Evolutionary conservation across 2,888 invertebrate species (phyloP), one percentile per base, ranked within the genome.

Genomic region (Ecdyonurus torrentis): DNA sequence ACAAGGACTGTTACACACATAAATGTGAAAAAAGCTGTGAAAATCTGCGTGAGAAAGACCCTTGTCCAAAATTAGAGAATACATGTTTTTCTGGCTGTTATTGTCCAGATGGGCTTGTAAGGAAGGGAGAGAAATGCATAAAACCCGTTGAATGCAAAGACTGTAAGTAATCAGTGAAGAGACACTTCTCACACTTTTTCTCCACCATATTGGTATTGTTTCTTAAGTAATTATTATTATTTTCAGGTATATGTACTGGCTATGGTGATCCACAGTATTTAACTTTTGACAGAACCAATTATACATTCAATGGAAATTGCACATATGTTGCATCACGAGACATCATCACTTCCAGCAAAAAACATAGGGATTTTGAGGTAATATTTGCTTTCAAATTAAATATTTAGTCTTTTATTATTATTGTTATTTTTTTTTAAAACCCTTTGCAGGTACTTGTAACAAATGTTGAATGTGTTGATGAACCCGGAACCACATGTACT

Each of bases 1-100:
- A 89, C 73, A 82, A 84, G 69, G 91, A 91, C 72, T 91, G 91
- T 72, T 91, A 84, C 76, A 83, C 86, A 69, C 81, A 82, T 63
- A 79, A 73, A 64, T 93, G 93, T 74, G 90, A 91, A 72, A 83
- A 85, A 1, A 82, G 85, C 0, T 94, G 94, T 72, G 79, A 83
- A 58, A 80, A 82, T 61, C 70, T 82, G 25, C 72, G 80, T 60
- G 77, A 81, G 65, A 74, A 78, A 18, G 79, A 81, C 60, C 74
- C 79, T 0, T 89, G 89, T 67, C 83, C 86, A 0, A 72, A 77
- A 22, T 76, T 83, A 66, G 79, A 81, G 19, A 83, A 86, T 50
- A 79, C 81, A 58, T 91, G 90, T 74, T 86, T 86, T 76, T 83
- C 89, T 0, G 91, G 91, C 62, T 91, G 91, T 74, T 91, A 87